These are phyloP conservation scores for Nephrotoma guestfalica DNA, from an alignment of 2,888 invertebrate genomes.

Conservation along the genomic window DNA sequence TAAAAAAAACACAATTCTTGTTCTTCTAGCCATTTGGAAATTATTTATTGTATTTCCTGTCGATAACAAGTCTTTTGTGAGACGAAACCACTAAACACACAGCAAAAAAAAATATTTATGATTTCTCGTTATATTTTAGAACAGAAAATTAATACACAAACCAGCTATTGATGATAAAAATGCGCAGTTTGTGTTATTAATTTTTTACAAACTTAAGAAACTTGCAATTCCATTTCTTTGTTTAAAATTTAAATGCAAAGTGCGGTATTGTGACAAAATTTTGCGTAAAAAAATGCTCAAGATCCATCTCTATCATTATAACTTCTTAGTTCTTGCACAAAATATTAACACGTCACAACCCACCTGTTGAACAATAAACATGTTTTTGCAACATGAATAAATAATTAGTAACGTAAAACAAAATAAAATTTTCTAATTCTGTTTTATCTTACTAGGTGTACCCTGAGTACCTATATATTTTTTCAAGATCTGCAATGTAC, in stretches of 20 bases:
- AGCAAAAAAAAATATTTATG: background rate
- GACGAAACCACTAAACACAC: background rate
- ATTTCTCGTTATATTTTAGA: background rate
- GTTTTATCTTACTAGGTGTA: background rate
- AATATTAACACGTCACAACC: background rate
- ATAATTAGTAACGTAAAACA: background rate
- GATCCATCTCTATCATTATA: background rate
- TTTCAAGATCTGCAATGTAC: background rate
- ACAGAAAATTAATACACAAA: background rate
- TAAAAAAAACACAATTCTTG: background rate
- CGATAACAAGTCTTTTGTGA: background rate
- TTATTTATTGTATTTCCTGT: background rate
- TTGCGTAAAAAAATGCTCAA: background rate
- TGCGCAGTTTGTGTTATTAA: background rate
- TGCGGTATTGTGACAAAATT: background rate
- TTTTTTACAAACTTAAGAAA: background rate
- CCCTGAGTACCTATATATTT: too few species aligned
- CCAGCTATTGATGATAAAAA: background rate
- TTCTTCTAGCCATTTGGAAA: background rate
- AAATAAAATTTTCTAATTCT: background rate
- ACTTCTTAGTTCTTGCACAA: background rate
- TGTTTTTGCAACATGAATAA: background rate
- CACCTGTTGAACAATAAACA: background rate
- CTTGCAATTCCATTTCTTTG: background rate
- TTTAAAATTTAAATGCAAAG: background rate